A percentile compares a stretch with the other conserved stretches of the same genome.
Conservation (phyloP, 2,888 invertebrate species). For the Margaritifera margaritifera region DNA sequence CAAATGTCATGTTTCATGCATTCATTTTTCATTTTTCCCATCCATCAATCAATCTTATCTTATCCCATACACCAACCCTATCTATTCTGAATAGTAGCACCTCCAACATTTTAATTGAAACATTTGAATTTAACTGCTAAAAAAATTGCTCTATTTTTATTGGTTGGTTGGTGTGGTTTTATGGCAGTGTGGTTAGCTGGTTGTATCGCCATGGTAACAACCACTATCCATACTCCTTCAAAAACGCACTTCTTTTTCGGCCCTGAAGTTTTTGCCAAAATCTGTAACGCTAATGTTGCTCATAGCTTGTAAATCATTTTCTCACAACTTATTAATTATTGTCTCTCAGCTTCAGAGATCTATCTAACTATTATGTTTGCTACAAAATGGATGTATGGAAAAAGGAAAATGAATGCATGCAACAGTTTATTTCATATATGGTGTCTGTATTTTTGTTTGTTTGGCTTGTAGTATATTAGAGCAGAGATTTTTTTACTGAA, state of each 20-base stretch:
- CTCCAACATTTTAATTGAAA: background rate
- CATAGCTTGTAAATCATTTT: too few species aligned
- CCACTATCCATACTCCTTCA: constrained; percentile 94
- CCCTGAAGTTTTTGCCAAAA: constrained; percentile 11
- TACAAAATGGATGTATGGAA: constrained; percentile 53
- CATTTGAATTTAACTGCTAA: too few species aligned
- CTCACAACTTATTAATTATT: too few species aligned
- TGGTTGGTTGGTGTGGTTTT: constrained; percentile 71
- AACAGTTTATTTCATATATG: constrained; percentile 23
- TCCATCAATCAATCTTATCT: constrained; percentile 48
- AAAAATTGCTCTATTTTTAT: background rate
- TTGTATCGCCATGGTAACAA: constrained; percentile 87
- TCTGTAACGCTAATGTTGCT: too few species aligned
- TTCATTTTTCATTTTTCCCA: constrained; percentile 52
- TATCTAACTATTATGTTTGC: too few species aligned
- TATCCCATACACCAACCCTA: constrained; percentile 24
- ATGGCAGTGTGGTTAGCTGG: constrained; percentile 99
- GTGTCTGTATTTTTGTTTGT: constrained; percentile 25
- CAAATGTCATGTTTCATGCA: constrained; percentile 45
- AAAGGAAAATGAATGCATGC: constrained; percentile 40
- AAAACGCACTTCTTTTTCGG: constrained; percentile 46
- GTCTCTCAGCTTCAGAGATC: too few species aligned
- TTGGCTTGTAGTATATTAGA: constrained; percentile 1
- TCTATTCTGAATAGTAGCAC: constrained; percentile 5
- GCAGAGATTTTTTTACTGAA: too few species aligned